phyloP scores from a whole-genome alignment of 2,113 vertebrate genomes.

The Rafetus swinhoei region DNA sequence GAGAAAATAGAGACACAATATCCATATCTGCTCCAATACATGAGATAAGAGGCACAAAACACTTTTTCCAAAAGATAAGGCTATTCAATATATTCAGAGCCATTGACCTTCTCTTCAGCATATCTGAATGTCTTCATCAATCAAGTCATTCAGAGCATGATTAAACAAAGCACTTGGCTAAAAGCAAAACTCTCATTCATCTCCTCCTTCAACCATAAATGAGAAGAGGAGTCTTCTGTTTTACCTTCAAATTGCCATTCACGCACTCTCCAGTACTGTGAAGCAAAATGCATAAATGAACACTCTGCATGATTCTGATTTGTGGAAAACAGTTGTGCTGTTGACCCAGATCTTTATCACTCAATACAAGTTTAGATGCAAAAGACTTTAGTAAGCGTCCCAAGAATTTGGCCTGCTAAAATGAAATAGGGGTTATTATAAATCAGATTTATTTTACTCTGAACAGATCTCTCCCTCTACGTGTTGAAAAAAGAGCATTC shows the following conservation, averaged over 20 bases:
- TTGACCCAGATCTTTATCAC: constrained; percentile 16
- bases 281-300: constrained; percentile 33
- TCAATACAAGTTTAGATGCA: constrained; percentile 19
- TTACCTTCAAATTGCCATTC: constrained; percentile 10
- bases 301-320: background rate
- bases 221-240: background rate
- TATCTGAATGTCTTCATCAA: background rate
- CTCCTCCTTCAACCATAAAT: constrained; percentile 17
- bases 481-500: background rate
- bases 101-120: constrained; percentile 13
- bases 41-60: background rate
- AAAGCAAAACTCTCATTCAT: constrained; percentile 26
- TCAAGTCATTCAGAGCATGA: background rate
- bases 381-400: constrained; percentile 16
- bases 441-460: background rate
- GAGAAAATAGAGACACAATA: constrained; percentile 21
- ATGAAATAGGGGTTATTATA: background rate
- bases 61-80: background rate
- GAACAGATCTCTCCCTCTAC: background rate
- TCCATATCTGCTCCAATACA: constrained; percentile 10
- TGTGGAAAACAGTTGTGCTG: background rate
- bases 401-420: constrained; percentile 30
- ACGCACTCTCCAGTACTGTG: constrained; percentile 5
- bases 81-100: background rate
- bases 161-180: constrained; percentile 19